phyloP scores from a whole-genome alignment of 1,140 invertebrate species.

The Drosophila tropicalis region DNA sequence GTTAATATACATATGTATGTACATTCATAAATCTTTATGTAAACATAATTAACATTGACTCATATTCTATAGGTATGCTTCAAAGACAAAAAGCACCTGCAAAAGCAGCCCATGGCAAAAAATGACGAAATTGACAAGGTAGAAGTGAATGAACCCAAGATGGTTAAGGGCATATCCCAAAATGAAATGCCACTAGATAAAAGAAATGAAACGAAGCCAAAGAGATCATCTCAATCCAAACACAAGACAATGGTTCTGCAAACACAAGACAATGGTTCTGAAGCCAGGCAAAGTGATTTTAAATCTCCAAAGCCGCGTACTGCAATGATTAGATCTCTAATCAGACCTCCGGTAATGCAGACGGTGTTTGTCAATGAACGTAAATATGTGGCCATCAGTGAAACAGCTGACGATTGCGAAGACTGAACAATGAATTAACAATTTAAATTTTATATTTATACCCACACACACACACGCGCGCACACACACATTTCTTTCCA shows the following conservation, averaged over 20 bases:
- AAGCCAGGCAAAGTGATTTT: neutral
- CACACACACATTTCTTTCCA: neutral
- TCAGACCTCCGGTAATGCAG: conserved; percentile 48
- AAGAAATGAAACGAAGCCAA: too few relatives aligned
- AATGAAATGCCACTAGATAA: too few relatives aligned
- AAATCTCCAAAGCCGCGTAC: neutral
- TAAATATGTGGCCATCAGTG: conserved; percentile 57
- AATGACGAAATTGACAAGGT: neutral
- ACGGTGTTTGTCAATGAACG: conserved; percentile 39
- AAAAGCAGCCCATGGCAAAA: neutral
- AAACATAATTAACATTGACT: neutral
- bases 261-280: neutral
- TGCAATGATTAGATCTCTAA: neutral
- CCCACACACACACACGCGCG: neutral
- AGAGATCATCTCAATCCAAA: neutral
- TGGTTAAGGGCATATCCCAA: too few relatives aligned
- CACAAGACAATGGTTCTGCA: neutral
- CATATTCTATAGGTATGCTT: conserved; percentile 28
- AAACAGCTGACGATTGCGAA: conserved; percentile 33
- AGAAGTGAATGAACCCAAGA: neutral
- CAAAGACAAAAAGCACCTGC: neutral
- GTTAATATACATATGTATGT: neutral
- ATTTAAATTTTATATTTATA: neutral
- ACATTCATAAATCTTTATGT: too few relatives aligned
- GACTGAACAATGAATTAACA: neutral